Evolutionary conservation across 2,888 invertebrate species (phyloP), one percentile per base, ranked within the genome.

Genomic region (Meghimatium bilineatum): DNA sequence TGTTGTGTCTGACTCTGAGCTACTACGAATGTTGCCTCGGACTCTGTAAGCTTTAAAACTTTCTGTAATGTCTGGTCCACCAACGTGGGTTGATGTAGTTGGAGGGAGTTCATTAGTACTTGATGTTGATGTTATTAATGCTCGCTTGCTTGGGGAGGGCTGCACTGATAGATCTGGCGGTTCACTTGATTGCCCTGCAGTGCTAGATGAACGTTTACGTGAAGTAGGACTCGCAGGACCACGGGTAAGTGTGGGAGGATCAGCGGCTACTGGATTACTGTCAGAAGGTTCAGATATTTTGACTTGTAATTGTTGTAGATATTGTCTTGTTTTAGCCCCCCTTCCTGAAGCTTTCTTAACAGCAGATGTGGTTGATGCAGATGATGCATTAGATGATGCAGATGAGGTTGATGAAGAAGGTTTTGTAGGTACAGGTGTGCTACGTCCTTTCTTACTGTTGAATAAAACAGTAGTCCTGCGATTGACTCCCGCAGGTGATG

Each of bases 391-490:
- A 17, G 79, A 74, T 49, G 80, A 66, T 44, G 85, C 83, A 79
- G 86, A 80, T 23, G 86, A 75, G 52, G 83, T 69, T 10, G 86
- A 83, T 0, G 79, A 81, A 12, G 86, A 49, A 20, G 84, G 80
- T 69, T 60, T 84, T 38, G 72, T 80, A 23, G 86, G 76, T 23
- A 79, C 82, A 20, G 84, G 72, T 8, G 75, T 86, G 34, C 82
- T 83, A 6, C 79, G 63, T 17, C 90, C 96, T 93, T 96, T 96
- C 76, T 96, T 95, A 20, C 96, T 96, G 82, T 79, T 88, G 89
- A 97, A 96, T 52, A 97, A 93, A 44, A 97, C 96, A n/a, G 96
- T 96, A 36, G 96, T 96, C 90, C 96, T 92, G 49, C 96, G 94
- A 91, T 96, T 96, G 14, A 96, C 96, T 20, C 96, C 95, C 6